phyloP scores from a whole-genome alignment of 2,797 vertebrate species.

The Picus viridis region DNA sequence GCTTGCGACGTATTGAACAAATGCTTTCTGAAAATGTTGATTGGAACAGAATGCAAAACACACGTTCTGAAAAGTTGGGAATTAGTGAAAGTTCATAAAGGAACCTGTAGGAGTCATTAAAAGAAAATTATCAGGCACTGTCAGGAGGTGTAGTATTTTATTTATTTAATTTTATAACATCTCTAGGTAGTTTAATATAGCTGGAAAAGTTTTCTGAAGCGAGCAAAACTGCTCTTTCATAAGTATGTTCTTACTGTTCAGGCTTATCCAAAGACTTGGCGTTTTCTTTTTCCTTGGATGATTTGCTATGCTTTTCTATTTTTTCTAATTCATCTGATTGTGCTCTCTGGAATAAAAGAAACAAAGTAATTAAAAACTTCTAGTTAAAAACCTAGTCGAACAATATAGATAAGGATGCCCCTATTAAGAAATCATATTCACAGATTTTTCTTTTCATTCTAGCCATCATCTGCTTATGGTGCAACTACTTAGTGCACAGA shows the following conservation, averaged over 20 bases:
- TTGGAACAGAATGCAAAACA: constrained; percentile 97
- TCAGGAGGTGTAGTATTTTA: not conserved
- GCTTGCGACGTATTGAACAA: constrained; percentile 87
- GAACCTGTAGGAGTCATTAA: constrained; percentile 82
- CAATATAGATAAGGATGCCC: not conserved
- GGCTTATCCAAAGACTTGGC: constrained; percentile 95
- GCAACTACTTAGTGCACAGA: constrained; percentile 62
- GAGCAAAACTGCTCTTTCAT: not conserved
- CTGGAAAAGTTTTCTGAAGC: not conserved
- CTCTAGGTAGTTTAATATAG: not conserved
- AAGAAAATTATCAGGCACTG: not conserved
- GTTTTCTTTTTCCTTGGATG: constrained; percentile 88
- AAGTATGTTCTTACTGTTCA: constrained; percentile 89
- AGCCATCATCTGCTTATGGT: constrained; percentile 47
- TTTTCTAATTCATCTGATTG: constrained; percentile 93
- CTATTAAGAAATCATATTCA: not conserved
- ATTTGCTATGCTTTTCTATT: constrained; percentile 91
- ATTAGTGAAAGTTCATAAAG: constrained; percentile 93
- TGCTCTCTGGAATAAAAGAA: constrained; percentile 85
- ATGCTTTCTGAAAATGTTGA: constrained; percentile 94
- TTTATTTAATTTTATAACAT: not conserved
- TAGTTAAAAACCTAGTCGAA: not conserved
- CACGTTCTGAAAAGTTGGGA: constrained; percentile 94
- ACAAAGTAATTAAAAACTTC: not conserved
- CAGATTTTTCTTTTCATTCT: constrained; percentile 9